phyloP scores from a whole-genome alignment of 2,797 vertebrate genomes.

The Spheniscus humboldti region DNA sequence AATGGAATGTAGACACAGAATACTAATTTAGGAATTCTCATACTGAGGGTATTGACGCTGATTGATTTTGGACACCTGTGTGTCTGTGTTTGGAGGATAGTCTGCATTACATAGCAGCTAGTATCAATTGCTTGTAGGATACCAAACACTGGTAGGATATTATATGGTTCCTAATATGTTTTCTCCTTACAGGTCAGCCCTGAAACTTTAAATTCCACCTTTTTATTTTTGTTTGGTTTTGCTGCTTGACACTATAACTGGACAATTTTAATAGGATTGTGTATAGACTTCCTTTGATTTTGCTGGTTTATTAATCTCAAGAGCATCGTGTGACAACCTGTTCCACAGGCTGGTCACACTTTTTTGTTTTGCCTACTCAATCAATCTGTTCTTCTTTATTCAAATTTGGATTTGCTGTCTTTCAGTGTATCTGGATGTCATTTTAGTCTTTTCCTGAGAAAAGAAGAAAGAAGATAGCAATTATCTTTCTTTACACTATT shows the following conservation, averaged over 20 bases:
- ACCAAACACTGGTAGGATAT: background rate
- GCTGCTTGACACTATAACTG: background rate
- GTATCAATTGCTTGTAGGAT: background rate
- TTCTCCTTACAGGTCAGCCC: background rate
- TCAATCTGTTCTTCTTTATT: background rate
- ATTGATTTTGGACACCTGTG: background rate
- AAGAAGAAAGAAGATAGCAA: background rate
- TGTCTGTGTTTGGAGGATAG: background rate
- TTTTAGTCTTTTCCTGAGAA: background rate
- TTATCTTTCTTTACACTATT: background rate
- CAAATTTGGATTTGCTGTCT: background rate
- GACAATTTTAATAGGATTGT: background rate
- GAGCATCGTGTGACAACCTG: background rate
- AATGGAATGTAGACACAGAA: background rate
- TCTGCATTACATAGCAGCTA: background rate
- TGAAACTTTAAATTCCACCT: background rate
- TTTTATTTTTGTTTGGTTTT: background rate
- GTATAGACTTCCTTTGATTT: background rate
- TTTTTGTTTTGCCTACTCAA: background rate
- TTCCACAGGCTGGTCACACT: background rate
- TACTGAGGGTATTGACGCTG: background rate
- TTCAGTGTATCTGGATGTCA: background rate
- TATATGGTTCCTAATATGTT: background rate
- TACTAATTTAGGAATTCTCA: background rate
- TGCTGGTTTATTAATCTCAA: background rate